These are phyloP conservation scores for Betta splendens DNA, from an alignment of 2,797 vertebrate genomes.

Conservation along the genomic window DNA sequence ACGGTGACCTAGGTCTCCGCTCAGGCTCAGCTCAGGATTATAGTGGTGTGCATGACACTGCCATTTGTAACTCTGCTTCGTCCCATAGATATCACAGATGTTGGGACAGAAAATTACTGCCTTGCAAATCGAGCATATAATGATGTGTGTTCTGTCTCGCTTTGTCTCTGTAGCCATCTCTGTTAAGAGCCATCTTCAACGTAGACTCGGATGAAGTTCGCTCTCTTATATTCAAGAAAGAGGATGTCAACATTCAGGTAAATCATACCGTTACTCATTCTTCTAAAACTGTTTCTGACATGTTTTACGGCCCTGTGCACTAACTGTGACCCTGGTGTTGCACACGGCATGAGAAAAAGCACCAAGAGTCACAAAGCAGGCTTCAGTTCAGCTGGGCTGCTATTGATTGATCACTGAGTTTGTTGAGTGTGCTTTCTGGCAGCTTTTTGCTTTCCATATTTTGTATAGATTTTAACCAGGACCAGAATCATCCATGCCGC, in stretches of 20 bases:
- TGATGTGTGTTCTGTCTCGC: neutral
- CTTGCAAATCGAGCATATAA: slow-evolving; percentile 22
- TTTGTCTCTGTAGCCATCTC: slow-evolving; percentile 85
- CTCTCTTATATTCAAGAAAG: slow-evolving; percentile 96
- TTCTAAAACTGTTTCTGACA: neutral
- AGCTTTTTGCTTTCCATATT: slow-evolving; percentile 28
- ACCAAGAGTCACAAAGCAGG: slow-evolving; percentile 10
- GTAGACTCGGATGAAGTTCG: slow-evolving; percentile 97
- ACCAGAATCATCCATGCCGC: too few species aligned
- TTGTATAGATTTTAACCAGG: slow-evolving; percentile 28
- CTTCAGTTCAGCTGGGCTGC: slow-evolving; percentile 25
- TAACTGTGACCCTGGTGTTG: neutral
- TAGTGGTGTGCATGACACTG: slow-evolving; percentile 10
- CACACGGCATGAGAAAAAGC: slow-evolving; percentile 1
- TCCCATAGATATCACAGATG: slow-evolving; percentile 40
- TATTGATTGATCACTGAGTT: neutral
- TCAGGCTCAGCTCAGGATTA: slow-evolving; percentile 35
- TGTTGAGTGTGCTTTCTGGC: slow-evolving; percentile 36
- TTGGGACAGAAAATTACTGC: slow-evolving; percentile 36
- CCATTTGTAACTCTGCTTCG: slow-evolving; percentile 27
- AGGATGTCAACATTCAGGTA: slow-evolving; percentile 98
- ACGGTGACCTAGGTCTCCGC: slow-evolving; percentile 19
- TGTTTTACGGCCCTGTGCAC: neutral
- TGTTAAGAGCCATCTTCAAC: slow-evolving; percentile 98
- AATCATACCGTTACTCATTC: neutral